These are phyloP conservation scores for Eulemur macaco DNA, from an alignment of 2,113 vertebrate genomes.

Conservation along the genomic window DNA sequence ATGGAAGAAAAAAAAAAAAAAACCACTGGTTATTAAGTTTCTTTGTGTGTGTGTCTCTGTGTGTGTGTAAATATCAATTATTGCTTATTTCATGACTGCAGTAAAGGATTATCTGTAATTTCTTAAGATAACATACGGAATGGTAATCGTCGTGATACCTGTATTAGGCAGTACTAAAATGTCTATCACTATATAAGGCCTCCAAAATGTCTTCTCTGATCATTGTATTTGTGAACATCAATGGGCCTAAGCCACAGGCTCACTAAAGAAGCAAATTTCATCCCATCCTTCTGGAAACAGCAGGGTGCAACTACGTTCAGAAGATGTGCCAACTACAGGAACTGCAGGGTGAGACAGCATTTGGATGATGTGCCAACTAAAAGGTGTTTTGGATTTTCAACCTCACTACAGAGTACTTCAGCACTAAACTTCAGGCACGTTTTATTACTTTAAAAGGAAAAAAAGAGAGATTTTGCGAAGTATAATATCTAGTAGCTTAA, in stretches of 20 bases:
- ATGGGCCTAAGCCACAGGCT: neutral
- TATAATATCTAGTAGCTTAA: neutral
- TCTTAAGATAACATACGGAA: neutral
- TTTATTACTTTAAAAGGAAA: neutral
- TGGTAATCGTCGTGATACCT: neutral
- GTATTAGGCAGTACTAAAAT: neutral
- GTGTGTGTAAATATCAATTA: no score
- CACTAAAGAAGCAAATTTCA: neutral
- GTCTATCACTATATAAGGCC: neutral
- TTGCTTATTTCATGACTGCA: neutral
- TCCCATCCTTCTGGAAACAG: neutral
- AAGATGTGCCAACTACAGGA: neutral
- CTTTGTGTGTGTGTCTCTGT: neutral
- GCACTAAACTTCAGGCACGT: neutral
- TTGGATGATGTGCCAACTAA: neutral
- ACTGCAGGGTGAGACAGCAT: neutral
- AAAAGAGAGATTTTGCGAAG: neutral
- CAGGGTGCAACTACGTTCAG: neutral
- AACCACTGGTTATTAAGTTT: neutral
- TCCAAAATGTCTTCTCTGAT: neutral
- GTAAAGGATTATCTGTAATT: neutral
- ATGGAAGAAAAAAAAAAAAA: slow-evolving; percentile 5
- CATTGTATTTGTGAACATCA: neutral
- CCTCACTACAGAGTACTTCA: neutral
- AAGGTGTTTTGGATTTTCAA: neutral